Conservation (phyloP, 2,888 invertebrate genomes). For the Ptilodon capucinus region DNA sequence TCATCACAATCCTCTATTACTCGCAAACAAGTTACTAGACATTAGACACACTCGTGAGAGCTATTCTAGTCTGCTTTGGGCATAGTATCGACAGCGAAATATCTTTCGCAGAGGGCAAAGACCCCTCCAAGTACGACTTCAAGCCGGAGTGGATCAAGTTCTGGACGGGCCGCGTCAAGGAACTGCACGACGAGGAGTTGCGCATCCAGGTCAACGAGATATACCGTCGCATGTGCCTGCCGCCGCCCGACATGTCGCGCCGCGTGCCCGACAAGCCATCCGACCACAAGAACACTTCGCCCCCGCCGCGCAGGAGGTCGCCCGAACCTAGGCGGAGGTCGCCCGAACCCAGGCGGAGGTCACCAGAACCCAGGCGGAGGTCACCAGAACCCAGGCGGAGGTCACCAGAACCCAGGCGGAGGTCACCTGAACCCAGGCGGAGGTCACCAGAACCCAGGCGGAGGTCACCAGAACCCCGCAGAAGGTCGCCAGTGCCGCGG, state of each 20-base stretch:
- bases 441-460: slow-evolving; percentile 1
- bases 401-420: slow-evolving; percentile 26
- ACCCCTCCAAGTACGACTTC: slow-evolving; percentile 91
- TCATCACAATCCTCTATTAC: no score
- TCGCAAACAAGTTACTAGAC: no score
- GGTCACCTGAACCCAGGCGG: slow-evolving; percentile 21
- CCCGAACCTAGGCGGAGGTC: slow-evolving; percentile 11
- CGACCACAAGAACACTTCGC: slow-evolving; percentile 6
- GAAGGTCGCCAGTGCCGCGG: slow-evolving; percentile 13
- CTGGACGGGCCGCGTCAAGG: slow-evolving; percentile 92
- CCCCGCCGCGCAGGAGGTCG: neutral
- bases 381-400: slow-evolving; percentile 20
- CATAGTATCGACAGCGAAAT: neutral
- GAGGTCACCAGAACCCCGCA: slow-evolving; percentile 12
- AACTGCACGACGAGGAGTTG: slow-evolving; percentile 87
- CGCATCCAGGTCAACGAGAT: slow-evolving; percentile 86
- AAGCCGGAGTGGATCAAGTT: slow-evolving; percentile 94
- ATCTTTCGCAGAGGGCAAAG: slow-evolving; percentile 82
- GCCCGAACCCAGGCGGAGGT: slow-evolving; percentile 10
- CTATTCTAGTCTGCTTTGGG: no score
- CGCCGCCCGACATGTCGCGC: slow-evolving; percentile 52
- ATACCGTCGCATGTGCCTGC: slow-evolving; percentile 82
- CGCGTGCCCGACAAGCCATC: slow-evolving; percentile 9
- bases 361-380: slow-evolving; percentile 12
- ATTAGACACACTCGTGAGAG: no score